phyloP scores from a whole-genome alignment of 2,888 invertebrate genomes.

The Sericinus montela region DNA sequence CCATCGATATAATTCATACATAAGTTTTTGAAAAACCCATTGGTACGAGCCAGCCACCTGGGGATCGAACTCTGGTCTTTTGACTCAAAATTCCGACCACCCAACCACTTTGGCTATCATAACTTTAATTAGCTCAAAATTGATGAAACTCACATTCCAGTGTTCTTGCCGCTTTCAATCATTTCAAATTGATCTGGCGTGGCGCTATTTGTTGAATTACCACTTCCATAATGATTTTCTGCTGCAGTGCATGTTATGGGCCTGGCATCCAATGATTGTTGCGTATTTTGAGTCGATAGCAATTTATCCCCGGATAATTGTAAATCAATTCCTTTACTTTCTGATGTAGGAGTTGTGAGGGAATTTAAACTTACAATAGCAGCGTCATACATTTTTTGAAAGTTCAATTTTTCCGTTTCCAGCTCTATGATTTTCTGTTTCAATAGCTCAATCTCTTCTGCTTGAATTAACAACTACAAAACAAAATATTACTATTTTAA shows the following conservation, averaged over 20 bases:
- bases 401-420: conserved; percentile 79
- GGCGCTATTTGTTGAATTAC: conserved; percentile 73
- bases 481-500: not conserved
- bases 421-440: conserved; percentile 75
- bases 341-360: conserved; percentile 63
- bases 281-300: conserved; percentile 33
- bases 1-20: too few species aligned
- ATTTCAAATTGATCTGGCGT: conserved; percentile 83
- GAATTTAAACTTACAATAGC: conserved; percentile 72
- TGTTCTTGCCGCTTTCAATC: conserved; percentile 76
- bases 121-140: too few species aligned
- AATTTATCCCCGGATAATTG: conserved; percentile 55
- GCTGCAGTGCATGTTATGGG: conserved; percentile 64
- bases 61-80: too few species aligned
- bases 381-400: conserved; percentile 75
- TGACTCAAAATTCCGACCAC: too few species aligned
- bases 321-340: conserved; percentile 53
- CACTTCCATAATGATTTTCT: conserved; percentile 74
- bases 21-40: too few species aligned
- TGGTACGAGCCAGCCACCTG: too few species aligned
- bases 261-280: conserved; percentile 38
- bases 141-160: conserved; percentile 59
- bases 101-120: too few species aligned
- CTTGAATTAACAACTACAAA: conserved; percentile 65
- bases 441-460: conserved; percentile 76